phyloP scores from a whole-genome alignment of 1,140 invertebrate species.

The Drosophila melanica region DNA sequence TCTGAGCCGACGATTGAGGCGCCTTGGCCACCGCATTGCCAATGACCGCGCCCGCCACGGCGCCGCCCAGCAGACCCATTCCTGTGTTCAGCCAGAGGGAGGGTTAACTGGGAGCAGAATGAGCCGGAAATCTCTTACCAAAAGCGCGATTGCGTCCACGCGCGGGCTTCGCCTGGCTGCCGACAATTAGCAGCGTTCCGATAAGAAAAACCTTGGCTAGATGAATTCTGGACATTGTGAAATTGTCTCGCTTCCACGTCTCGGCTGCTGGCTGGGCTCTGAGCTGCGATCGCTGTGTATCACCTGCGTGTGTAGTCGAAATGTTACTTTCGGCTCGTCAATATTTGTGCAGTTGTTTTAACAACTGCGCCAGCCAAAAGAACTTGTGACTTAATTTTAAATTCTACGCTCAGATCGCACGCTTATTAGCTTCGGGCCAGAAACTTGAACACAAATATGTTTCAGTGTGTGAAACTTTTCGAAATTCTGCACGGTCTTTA shows the following conservation, averaged over 20 bases:
- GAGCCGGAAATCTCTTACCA: conserved; percentile 36
- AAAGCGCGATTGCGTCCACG: conserved; percentile 53
- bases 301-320: conserved; percentile 29
- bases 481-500: background rate
- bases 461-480: background rate
- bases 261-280: conserved; percentile 10
- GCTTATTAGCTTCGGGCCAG: conserved; percentile 39
- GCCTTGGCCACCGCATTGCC: conserved; percentile 38
- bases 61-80: conserved; percentile 56
- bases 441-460: background rate
- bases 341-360: conserved; percentile 65
- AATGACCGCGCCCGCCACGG: conserved; percentile 49
- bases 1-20: conserved; percentile 11
- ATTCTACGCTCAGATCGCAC: conserved; percentile 26
- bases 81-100: conserved; percentile 25
- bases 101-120: no score
- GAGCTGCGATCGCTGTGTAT: conserved; percentile 35
- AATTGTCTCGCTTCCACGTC: conserved; percentile 15
- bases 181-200: conserved; percentile 29
- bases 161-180: conserved; percentile 43
- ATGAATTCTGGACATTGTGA: conserved; percentile 44
- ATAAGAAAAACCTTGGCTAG: conserved; percentile 36
- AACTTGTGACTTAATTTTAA: conserved; percentile 50
- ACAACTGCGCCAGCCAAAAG: conserved; percentile 16
- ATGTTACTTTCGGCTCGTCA: conserved; percentile 40